A percentile compares a stretch with the other conserved stretches of the same genome.
These are phyloP conservation scores for Micronycteris hirsuta DNA, from an alignment of 2,113 vertebrate species.

Conservation along the genomic window DNA sequence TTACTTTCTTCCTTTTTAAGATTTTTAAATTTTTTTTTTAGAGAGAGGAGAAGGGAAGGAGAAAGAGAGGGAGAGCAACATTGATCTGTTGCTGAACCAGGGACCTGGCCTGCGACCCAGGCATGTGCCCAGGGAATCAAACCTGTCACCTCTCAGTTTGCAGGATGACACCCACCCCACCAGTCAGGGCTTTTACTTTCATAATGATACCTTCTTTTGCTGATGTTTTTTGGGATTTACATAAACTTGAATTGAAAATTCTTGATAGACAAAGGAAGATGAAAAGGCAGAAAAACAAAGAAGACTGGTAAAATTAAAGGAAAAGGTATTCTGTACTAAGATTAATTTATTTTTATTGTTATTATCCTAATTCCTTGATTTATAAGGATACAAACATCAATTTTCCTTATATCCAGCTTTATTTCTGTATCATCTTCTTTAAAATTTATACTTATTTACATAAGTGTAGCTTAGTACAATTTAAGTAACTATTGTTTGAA, in stretches of 20 bases:
- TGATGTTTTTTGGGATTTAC: conserved; percentile 83
- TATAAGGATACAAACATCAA: not conserved
- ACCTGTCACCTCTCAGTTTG: too few species aligned
- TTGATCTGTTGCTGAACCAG: too few species aligned
- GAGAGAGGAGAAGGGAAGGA: too few species aligned
- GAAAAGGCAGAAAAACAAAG: conserved; percentile 83
- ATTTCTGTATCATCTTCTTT: not conserved
- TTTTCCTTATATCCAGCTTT: not conserved
- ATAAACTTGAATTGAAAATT: conserved; percentile 84
- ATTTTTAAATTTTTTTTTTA: too few species aligned
- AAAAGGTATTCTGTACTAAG: conserved; percentile 82
- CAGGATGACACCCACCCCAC: too few species aligned
- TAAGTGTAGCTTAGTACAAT: not conserved
- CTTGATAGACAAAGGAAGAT: conserved; percentile 82
- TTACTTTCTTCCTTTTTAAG: not conserved
- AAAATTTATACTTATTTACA: not conserved
- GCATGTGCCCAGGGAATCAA: too few species aligned
- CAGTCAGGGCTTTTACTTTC: not conserved
- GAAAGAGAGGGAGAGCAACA: too few species aligned
- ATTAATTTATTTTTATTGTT: conserved; percentile 25
- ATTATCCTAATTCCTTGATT: not conserved
- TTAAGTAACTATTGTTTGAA: conserved; percentile 3
- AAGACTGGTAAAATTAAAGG: conserved; percentile 83
- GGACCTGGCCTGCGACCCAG: too few species aligned
- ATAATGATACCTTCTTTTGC: not conserved